Evolutionary conservation across 2,113 vertebrate species (phyloP).

Genomic region (Serinus canaria): DNA sequence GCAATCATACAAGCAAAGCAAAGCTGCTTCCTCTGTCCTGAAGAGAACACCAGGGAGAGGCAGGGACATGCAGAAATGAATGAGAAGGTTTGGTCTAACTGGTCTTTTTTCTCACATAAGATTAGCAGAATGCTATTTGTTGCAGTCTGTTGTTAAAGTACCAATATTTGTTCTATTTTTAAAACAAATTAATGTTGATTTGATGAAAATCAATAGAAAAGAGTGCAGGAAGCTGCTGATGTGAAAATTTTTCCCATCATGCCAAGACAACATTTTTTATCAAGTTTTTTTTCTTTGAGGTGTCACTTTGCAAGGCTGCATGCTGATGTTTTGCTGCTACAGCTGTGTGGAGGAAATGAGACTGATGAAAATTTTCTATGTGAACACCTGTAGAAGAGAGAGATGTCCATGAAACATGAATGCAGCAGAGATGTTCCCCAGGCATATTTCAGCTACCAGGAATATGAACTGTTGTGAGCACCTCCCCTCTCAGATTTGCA

Average conservation of each 20-base stretch:
- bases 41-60: neutral
- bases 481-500: neutral
- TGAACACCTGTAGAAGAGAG: neutral
- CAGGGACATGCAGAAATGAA: neutral
- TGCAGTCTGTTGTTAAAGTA: neutral
- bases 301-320: neutral
- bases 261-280: neutral
- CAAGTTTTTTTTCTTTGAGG: neutral
- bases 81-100: neutral
- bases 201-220: neutral
- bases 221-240: neutral
- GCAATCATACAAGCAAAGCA: neutral
- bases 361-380: neutral
- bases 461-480: neutral
- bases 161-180: neutral
- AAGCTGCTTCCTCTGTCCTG: neutral
- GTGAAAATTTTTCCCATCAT: neutral
- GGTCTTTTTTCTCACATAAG: neutral
- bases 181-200: neutral
- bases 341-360: neutral
- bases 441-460: neutral
- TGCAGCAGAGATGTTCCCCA: neutral
- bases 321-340: neutral
- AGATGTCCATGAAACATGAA: accelerated
- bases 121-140: neutral